These are phyloP conservation scores for Ancistrus triradiatus DNA, from an alignment of 2,113 vertebrate species.

Conservation along the genomic window DNA sequence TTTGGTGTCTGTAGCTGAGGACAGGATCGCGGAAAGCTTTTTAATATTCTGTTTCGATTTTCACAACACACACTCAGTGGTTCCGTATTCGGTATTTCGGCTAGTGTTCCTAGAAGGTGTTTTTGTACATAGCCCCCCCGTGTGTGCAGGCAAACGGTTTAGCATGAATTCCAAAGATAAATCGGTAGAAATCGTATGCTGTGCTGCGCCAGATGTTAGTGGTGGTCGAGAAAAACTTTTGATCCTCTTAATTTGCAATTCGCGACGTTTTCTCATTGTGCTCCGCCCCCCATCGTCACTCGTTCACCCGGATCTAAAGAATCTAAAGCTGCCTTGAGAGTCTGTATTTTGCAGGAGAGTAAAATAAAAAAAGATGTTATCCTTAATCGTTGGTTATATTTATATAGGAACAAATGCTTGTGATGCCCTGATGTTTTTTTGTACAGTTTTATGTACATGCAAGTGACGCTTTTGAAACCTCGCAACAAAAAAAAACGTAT, in stretches of 20 bases:
- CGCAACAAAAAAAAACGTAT: constrained; percentile 75
- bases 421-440: constrained; percentile 92
- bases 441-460: constrained; percentile 99
- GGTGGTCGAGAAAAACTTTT: constrained; percentile 55
- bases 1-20: constrained; percentile 68
- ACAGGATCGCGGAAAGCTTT: constrained; percentile 56
- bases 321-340: constrained; percentile 74
- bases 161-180: constrained; percentile 79
- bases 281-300: constrained; percentile 63
- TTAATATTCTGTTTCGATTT: constrained; percentile 40
- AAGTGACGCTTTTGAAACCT: constrained; percentile 92
- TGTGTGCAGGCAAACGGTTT: constrained; percentile 61
- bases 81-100: constrained; percentile 54
- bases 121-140: constrained; percentile 68
- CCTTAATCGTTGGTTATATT: constrained; percentile 92
- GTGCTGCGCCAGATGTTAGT: constrained; percentile 64
- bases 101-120: constrained; percentile 61
- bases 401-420: constrained; percentile 89
- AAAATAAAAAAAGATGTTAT: constrained; percentile 72
- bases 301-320: constrained; percentile 66
- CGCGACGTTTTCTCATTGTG: constrained; percentile 55
- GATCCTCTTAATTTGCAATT: too few relatives aligned
- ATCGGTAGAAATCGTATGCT: constrained; percentile 74
- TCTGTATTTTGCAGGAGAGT: constrained; percentile 74
- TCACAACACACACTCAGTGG: constrained; percentile 11